phyloP scores from a whole-genome alignment of 2,797 vertebrate species.

The Arnoldichthys spilopterus region DNA sequence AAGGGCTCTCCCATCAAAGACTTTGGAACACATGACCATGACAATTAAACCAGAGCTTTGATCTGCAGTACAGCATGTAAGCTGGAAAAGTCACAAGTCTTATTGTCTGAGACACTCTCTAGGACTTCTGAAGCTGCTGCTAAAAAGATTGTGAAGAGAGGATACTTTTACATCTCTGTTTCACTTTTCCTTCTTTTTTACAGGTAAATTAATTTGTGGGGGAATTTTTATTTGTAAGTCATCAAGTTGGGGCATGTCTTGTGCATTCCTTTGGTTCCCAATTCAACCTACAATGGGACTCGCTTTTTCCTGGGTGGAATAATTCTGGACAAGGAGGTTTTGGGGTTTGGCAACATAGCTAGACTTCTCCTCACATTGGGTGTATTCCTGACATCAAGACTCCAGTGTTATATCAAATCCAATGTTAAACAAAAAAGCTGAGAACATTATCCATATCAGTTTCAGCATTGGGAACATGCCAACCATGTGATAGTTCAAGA shows the following conservation, averaged over 20 bases:
- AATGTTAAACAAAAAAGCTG: neutral
- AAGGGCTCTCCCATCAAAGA: neutral
- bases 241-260: constrained; percentile 39
- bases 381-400: neutral
- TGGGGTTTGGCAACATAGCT: neutral
- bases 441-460: constrained; percentile 3
- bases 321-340: neutral
- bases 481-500: constrained; percentile 16
- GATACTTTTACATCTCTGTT: neutral
- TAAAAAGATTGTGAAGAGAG: constrained; percentile 6
- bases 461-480: constrained; percentile 16
- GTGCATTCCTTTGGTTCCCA: constrained; percentile 27
- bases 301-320: constrained; percentile 7
- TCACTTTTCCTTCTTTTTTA: neutral
- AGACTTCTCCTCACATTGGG: neutral
- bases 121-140: constrained; percentile 15
- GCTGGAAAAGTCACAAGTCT: neutral
- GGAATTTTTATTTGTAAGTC: constrained; percentile 32
- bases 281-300: constrained; percentile 21
- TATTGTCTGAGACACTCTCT: neutral
- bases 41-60: neutral
- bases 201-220: constrained; percentile 34
- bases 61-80: neutral
- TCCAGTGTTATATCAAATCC: neutral
- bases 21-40: neutral